Percentiles rank a stretch among this genome's conserved stretches.
Conservation (phyloP, 2,113 vertebrate genomes). For the Cygnus buccinator region DNA sequence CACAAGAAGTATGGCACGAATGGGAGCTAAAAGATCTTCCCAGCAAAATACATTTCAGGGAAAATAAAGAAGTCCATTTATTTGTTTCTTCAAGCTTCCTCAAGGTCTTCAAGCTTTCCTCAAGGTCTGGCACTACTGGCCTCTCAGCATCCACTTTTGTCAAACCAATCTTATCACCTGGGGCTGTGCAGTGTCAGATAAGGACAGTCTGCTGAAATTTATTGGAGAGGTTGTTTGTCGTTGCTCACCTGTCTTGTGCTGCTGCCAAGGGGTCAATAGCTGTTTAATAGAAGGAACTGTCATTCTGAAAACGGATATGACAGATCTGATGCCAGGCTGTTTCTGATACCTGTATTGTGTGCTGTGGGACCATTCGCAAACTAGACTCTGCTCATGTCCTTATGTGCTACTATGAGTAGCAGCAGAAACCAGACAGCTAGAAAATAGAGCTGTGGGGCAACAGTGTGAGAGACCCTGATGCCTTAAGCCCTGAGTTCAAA, state of each 20-base stretch:
- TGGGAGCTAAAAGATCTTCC: background rate
- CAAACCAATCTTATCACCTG: background rate
- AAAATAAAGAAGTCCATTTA: background rate
- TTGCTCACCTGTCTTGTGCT: background rate
- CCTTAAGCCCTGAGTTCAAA: conserved; percentile 8
- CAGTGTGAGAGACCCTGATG: background rate
- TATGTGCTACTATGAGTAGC: background rate
- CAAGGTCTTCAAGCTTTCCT: background rate
- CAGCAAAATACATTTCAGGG: background rate
- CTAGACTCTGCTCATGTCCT: background rate
- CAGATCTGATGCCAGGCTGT: background rate
- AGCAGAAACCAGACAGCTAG: background rate
- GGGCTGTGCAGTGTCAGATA: background rate
- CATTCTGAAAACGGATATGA: background rate
- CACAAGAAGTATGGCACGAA: background rate
- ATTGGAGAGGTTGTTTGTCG: background rate
- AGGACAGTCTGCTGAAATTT: background rate
- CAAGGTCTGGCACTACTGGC: background rate
- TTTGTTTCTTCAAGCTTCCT: background rate
- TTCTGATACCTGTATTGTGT: background rate
- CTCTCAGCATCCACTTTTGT: background rate
- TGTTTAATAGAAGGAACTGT: background rate
- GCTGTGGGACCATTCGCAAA: background rate
- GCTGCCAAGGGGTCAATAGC: background rate
- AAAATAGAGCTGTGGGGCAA: background rate